Evolutionary conservation across 2,113 vertebrate species (phyloP).

Genomic region (Sander lucioperca): DNA sequence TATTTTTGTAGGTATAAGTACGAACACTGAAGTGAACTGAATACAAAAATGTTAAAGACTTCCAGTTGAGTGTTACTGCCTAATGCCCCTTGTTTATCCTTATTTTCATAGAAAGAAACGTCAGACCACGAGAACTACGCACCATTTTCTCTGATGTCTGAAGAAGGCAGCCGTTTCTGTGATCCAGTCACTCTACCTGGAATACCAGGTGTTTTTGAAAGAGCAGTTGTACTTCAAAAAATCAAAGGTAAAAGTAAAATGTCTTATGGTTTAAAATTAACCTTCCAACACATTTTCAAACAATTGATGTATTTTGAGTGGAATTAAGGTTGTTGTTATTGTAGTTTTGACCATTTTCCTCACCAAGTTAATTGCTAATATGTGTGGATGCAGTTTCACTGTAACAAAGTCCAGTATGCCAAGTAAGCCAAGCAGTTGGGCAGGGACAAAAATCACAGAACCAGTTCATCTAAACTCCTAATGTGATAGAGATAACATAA

Average conservation of each 20-base stretch:
- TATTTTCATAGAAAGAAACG: slow-evolving; percentile 44
- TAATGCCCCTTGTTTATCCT: not conserved
- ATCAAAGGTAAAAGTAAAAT: slow-evolving; percentile 52
- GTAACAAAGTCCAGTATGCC: not conserved
- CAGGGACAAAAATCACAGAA: too few relatives aligned
- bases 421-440: not conserved
- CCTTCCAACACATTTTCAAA: not conserved
- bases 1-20: too few relatives aligned
- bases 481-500: too few relatives aligned
- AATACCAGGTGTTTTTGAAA: slow-evolving; percentile 55
- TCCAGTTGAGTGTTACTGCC: not conserved
- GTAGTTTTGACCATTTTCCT: not conserved
- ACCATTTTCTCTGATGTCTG: slow-evolving; percentile 39
- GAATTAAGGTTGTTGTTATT: not conserved
- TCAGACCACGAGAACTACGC: slow-evolving; percentile 61
- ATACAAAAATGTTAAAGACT: too few relatives aligned
- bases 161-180: slow-evolving; percentile 42
- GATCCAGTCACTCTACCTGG: slow-evolving; percentile 72
- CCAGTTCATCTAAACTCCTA: too few relatives aligned
- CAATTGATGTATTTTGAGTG: not conserved
- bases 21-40: too few relatives aligned
- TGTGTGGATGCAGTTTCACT: not conserved
- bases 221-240: slow-evolving; percentile 57
- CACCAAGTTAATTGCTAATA: not conserved
- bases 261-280: not conserved